Percentiles rank a stretch among this genome's conserved stretches.
These are phyloP conservation scores for Scaptomyza flava DNA, from an alignment of 2,888 invertebrate species.

Conservation along the genomic window DNA sequence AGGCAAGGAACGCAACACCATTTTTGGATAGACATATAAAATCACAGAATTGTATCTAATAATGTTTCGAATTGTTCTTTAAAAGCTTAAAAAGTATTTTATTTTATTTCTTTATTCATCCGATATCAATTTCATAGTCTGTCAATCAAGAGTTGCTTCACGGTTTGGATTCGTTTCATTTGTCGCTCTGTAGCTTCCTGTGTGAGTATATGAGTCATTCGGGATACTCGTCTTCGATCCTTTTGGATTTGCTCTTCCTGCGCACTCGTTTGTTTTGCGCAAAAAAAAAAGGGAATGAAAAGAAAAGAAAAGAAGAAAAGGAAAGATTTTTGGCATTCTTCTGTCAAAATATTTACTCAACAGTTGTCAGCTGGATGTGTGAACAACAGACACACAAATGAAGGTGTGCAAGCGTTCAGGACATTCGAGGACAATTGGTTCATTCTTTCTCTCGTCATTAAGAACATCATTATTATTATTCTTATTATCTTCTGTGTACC, in stretches of 20 bases:
- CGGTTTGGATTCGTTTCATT: background rate
- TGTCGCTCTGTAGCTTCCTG: conserved; percentile 26
- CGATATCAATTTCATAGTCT: conserved; percentile 1
- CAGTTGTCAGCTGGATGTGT: conserved; percentile 69
- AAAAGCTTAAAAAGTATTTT: too few species aligned
- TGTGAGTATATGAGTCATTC: conserved; percentile 29
- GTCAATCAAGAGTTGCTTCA: background rate
- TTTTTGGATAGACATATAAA: too few species aligned
- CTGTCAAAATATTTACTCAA: conserved; percentile 80
- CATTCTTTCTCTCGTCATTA: background rate
- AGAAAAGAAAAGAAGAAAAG: conserved; percentile 2
- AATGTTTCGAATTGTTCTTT: too few species aligned
- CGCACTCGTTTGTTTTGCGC: conserved; percentile 29
- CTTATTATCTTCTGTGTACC: background rate
- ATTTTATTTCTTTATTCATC: too few species aligned
- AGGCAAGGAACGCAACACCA: too few species aligned
- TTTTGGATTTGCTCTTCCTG: conserved; percentile 36
- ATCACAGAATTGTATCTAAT: too few species aligned
- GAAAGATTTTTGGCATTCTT: conserved; percentile 76
- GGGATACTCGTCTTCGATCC: conserved; percentile 26
- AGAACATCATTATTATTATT: background rate
- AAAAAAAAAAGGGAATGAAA: background rate
- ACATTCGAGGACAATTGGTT: conserved; percentile 20
- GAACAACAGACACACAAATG: conserved; percentile 31
- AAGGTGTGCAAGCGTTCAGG: conserved; percentile 19